Evolutionary conservation across 2,797 vertebrate species (phyloP), one percentile per base, ranked within the genome.

Genomic region (Semotilus atromaculatus): DNA sequence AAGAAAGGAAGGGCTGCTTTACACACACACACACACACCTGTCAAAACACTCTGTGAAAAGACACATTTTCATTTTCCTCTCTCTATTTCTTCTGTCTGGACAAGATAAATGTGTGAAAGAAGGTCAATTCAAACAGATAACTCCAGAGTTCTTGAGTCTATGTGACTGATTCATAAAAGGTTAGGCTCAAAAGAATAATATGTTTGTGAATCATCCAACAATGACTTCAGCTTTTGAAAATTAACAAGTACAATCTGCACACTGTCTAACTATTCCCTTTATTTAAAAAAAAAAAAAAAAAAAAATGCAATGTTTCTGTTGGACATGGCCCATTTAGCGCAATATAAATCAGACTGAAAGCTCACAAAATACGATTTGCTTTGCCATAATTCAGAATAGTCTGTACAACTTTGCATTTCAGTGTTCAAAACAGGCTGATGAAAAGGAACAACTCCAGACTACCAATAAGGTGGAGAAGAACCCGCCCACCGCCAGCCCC

Each of bases 1-100:
- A 38, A 23, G 67, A 78, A 43, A 62, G 29, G 38, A 34, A 66
- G n/a, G 48, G 21, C 48, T 51, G 86, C 78, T 80, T 89, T 87
- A 21, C 18, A 14, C 73, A 86, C 48, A 78, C 34, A 70, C 87
- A 21, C 18, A 14, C 73, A 86, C 48, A 78, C 34, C 76, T 80
- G 67, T 60, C 70, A 67, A 79, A 83, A 77, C 48, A 77, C 18
- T 23, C 45, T 7, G 14, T 77, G 73, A 77, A 77, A 83, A 77
- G 62, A 43, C 73, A 45, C 62, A 73, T 36, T 76, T 68, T 83
- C 45, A 45, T 67, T 40, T 83, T 48, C 23, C 68, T 82, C 40
- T 11, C 29, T 68, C n/a, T 1, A 74, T 55, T 34, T 67, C 29
- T 51, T 36, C 26, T 70, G 82, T 83, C 82, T 31, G 73, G 19